Conservation (phyloP, 1,140 invertebrate species). For the Galleria mellonella region DNA sequence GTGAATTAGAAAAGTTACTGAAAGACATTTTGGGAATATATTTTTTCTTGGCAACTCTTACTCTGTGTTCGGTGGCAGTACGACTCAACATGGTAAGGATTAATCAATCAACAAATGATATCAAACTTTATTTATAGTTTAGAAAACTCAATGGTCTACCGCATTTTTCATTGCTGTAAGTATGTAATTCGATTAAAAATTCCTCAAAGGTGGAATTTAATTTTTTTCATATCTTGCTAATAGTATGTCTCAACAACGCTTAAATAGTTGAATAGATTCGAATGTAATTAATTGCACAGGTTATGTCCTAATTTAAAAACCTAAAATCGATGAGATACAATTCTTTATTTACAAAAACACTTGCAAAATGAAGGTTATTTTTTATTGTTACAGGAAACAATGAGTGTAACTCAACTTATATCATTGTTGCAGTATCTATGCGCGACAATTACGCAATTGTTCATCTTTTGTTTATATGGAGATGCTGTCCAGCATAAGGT, state of each 20-base stretch:
- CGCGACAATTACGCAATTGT: constrained; percentile 40
- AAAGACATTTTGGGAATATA: constrained; percentile 48
- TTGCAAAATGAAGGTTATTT: neutral
- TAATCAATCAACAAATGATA: neutral
- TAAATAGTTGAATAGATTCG: no score
- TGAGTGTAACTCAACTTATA: constrained; percentile 35
- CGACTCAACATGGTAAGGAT: constrained; percentile 39
- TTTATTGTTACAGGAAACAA: constrained; percentile 24
- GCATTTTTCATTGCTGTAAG: no score
- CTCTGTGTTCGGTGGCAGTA: constrained; percentile 43
- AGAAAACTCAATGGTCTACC: no score
- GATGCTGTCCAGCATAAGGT: constrained; percentile 35
- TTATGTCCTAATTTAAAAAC: no score
- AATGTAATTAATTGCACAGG: no score
- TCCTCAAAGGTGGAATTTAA: no score
- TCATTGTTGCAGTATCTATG: constrained; percentile 44
- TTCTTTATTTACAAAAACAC: no score
- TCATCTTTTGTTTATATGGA: constrained; percentile 44
- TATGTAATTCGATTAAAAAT: no score
- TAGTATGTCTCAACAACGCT: no score
- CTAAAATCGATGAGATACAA: no score
- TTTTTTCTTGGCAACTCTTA: constrained; percentile 39
- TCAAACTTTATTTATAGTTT: no score
- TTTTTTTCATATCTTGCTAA: no score
- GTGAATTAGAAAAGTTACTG: constrained; percentile 25